A percentile compares a stretch with the other conserved stretches of the same genome.
phyloP scores from a whole-genome alignment of 1,140 invertebrate genomes.

The Aporrectodea caliginosa region DNA sequence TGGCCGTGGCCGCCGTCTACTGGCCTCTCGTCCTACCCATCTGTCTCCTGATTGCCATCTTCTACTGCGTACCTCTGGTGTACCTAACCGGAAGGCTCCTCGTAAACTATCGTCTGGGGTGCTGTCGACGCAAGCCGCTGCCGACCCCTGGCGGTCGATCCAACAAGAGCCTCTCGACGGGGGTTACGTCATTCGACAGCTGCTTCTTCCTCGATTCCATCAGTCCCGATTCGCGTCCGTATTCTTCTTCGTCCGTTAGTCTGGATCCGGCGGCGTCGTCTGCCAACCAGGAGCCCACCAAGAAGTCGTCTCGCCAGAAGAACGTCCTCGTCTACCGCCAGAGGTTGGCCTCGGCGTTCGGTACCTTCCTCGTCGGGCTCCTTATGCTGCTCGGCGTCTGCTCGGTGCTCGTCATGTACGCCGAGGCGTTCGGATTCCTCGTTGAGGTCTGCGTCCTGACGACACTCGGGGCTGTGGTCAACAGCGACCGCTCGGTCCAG shows the following conservation, averaged over 20 bases:
- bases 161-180: neutral
- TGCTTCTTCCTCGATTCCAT: constrained; percentile 28
- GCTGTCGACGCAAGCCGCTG: neutral
- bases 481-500: neutral
- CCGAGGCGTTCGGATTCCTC: constrained; percentile 13
- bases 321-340: neutral
- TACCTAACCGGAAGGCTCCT: constrained; percentile 29
- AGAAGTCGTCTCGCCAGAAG: neutral
- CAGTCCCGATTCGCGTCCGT: neutral
- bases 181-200: constrained; percentile 21
- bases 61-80: constrained; percentile 30
- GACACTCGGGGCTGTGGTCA: constrained; percentile 8
- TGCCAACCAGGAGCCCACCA: neutral
- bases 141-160: neutral
- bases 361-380: constrained; percentile 1
- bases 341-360: neutral
- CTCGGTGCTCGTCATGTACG: constrained; percentile 18
- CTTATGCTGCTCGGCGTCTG: neutral
- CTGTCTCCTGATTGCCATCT: constrained; percentile 17
- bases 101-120: constrained; percentile 17
- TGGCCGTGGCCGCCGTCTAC: constrained; percentile 25
- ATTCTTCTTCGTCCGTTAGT: neutral
- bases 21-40: constrained; percentile 29
- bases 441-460: constrained; percentile 15
- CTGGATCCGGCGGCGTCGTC: neutral